phyloP scores from a whole-genome alignment of 2,888 invertebrate species.

The Norana najaformis region DNA sequence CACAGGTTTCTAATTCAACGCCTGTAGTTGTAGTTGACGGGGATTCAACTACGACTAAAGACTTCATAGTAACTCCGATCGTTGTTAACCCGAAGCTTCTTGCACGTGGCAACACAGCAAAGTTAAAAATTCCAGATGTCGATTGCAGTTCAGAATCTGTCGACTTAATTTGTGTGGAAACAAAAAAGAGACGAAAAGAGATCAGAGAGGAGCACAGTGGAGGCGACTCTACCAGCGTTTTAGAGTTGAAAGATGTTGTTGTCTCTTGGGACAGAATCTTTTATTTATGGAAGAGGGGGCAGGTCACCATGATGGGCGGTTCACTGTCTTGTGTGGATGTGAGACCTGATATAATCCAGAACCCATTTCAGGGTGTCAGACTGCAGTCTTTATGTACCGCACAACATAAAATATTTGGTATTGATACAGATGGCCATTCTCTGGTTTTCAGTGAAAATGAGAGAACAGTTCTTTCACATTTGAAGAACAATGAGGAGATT shows the following conservation, averaged over 20 bases:
- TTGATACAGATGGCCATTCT: neutral
- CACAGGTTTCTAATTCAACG: neutral
- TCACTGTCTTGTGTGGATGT: neutral
- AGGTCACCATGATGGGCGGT: neutral
- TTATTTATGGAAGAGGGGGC: neutral
- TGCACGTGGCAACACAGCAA: neutral
- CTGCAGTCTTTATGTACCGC: neutral
- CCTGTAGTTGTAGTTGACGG: neutral
- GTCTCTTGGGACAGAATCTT: constrained; percentile 9
- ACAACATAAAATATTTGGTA: neutral
- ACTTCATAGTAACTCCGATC: neutral
- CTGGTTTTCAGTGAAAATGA: neutral
- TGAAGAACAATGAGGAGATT: neutral
- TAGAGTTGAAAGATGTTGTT: neutral
- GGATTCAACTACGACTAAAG: neutral
- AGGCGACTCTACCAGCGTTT: neutral
- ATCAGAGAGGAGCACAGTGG: neutral
- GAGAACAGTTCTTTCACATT: neutral
- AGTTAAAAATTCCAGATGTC: neutral
- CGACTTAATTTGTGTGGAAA: neutral
- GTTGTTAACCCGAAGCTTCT: neutral
- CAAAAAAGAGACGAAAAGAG: neutral
- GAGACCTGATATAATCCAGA: neutral
- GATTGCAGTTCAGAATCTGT: neutral
- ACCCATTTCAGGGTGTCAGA: neutral